Conservation (phyloP, 2,113 vertebrate species). For the Lophura nycthemera region DNA sequence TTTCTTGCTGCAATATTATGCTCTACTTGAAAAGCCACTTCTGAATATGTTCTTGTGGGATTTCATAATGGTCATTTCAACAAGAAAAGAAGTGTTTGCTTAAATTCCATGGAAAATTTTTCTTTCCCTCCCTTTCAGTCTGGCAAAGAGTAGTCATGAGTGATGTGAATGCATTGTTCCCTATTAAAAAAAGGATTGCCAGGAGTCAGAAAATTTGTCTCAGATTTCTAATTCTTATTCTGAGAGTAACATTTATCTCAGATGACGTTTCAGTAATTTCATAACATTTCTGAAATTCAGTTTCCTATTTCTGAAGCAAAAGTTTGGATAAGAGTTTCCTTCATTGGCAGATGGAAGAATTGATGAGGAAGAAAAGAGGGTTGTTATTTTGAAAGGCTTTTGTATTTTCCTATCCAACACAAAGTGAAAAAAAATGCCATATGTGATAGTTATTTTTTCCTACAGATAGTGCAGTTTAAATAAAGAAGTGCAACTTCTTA, state of each 20-base stretch:
- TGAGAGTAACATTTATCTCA: background rate
- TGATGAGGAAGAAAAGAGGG: fast-evolving
- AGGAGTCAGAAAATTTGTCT: background rate
- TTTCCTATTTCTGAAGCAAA: background rate
- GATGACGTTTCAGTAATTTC: background rate
- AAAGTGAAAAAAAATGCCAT: background rate
- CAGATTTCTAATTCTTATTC: background rate
- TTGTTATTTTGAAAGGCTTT: background rate
- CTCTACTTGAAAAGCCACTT: background rate
- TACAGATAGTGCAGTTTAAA: background rate
- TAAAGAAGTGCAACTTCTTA: background rate
- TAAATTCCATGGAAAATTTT: background rate
- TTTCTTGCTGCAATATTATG: slow-evolving; percentile 7
- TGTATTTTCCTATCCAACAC: background rate
- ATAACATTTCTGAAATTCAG: background rate
- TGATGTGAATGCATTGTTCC: background rate
- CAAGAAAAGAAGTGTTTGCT: background rate
- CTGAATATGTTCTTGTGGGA: background rate
- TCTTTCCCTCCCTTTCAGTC: background rate
- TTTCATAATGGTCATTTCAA: background rate
- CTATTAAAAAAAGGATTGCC: background rate
- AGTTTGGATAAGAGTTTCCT: background rate
- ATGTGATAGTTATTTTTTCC: background rate
- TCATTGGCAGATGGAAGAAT: background rate
- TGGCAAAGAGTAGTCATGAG: background rate